These are phyloP conservation scores for Actinostola sp. DNA, from an alignment of 92 coral and sea anemone genomes.

Conservation along the genomic window DNA sequence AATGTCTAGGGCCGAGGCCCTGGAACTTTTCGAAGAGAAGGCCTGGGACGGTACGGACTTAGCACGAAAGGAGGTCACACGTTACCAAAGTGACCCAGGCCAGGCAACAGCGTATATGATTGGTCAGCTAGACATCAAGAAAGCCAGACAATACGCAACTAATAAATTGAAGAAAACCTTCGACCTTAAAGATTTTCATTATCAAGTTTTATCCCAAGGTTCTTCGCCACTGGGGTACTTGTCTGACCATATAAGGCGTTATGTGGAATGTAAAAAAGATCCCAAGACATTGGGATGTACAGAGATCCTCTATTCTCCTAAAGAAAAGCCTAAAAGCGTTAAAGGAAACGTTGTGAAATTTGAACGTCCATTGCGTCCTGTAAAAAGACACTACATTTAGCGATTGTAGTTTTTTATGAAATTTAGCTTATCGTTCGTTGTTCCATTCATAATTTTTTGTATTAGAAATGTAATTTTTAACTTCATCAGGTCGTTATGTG, in stretches of 20 bases:
- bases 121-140: constrained; percentile 71
- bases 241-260: constrained; percentile 61
- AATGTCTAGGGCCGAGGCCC: constrained; percentile 56
- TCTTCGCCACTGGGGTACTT: constrained; percentile 80
- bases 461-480: no score
- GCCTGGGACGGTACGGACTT: constrained; percentile 91
- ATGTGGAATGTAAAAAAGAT: constrained; percentile 54
- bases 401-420: no score
- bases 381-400: constrained; percentile 47
- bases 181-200: constrained; percentile 70
- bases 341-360: background rate
- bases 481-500: no score
- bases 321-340: constrained; percentile 14
- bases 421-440: no score
- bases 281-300: constrained; percentile 46
- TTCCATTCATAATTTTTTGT: no score
- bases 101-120: constrained; percentile 94
- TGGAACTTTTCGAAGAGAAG: constrained; percentile 66
- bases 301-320: constrained; percentile 51
- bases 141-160: constrained; percentile 57
- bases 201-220: constrained; percentile 81
- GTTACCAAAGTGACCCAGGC: constrained; percentile 90
- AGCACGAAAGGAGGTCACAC: constrained; percentile 82
- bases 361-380: constrained; percentile 54
- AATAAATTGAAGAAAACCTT: constrained; percentile 36